Evolutionary conservation across 2,113 vertebrate genomes (phyloP).

Genomic region (Lanius ludovicianus): DNA sequence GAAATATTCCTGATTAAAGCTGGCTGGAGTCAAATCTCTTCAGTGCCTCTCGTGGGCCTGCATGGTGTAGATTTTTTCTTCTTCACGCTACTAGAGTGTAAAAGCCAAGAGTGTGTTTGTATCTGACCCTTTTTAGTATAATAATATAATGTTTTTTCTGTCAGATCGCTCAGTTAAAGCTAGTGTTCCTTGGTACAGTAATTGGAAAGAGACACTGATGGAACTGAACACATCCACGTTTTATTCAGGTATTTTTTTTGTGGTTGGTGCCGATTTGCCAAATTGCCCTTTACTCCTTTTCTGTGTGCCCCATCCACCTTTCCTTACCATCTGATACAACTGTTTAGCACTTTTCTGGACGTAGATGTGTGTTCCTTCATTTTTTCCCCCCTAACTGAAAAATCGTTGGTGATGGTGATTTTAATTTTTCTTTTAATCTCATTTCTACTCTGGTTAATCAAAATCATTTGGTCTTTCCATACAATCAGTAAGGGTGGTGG

Average conservation of each 20-base stretch:
- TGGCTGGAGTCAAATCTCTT: not conserved
- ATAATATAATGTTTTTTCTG: slow-evolving; percentile 79
- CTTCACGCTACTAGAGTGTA: not conserved
- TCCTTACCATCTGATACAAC: slow-evolving; percentile 47
- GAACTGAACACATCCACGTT: slow-evolving; percentile 86
- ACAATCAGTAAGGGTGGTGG: not conserved
- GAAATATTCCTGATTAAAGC: not conserved
- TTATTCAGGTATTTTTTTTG: slow-evolving; percentile 85
- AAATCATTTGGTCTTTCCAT: not conserved
- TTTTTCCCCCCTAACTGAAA: not conserved
- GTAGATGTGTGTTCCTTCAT: slow-evolving; percentile 49
- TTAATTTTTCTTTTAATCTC: slow-evolving; percentile 14
- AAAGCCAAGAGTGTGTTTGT: slow-evolving; percentile 40
- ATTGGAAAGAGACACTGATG: slow-evolving; percentile 89
- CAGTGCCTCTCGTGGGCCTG: not conserved
- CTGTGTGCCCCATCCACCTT: slow-evolving; percentile 51
- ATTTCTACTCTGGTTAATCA: slow-evolving; percentile 21
- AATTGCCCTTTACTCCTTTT: slow-evolving; percentile 59
- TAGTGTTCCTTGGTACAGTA: slow-evolving; percentile 90
- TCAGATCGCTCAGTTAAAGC: slow-evolving; percentile 91
- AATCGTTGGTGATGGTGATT: slow-evolving; percentile 36
- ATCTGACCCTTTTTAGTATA: slow-evolving; percentile 60
- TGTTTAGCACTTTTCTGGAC: slow-evolving; percentile 39
- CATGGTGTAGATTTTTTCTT: not conserved
- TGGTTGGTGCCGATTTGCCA: slow-evolving; percentile 65